phyloP scores from a whole-genome alignment of 1,140 invertebrate species.

The Ceratina australensis region DNA sequence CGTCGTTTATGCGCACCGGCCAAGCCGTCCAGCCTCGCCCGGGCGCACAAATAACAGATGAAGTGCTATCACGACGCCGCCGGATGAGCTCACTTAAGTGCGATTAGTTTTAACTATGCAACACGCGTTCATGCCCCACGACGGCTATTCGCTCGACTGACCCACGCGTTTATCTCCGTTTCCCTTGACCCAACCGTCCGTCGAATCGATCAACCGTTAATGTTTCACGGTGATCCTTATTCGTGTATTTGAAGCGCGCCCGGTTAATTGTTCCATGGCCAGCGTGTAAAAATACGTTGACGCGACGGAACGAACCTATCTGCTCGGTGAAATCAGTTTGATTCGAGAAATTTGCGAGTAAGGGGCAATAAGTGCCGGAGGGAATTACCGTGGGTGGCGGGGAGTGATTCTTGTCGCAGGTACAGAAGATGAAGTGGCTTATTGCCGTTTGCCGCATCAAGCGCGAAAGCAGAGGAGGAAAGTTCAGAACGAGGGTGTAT shows the following conservation, averaged over 20 bases:
- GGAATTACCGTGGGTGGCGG: too few relatives aligned
- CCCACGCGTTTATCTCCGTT: background rate
- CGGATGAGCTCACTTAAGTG: background rate
- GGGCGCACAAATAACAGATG: constrained; percentile 19
- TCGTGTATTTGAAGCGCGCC: too few relatives aligned
- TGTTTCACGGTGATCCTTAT: background rate
- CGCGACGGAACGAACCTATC: too few relatives aligned
- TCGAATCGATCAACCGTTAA: background rate
- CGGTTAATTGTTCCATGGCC: too few relatives aligned
- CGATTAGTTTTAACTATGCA: constrained; percentile 44
- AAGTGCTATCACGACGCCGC: background rate
- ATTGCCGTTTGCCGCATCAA: constrained; percentile 2
- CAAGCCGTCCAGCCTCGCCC: too few relatives aligned
- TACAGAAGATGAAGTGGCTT: background rate
- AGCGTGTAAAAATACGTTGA: too few relatives aligned
- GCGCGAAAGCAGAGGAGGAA: constrained; percentile 2
- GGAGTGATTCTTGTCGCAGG: background rate
- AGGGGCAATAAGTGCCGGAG: too few relatives aligned
- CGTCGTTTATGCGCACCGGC: background rate
- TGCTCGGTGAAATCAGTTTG: too few relatives aligned
- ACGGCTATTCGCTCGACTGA: background rate
- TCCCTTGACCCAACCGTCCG: background rate
- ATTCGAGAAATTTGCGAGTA: too few relatives aligned
- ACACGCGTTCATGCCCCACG: background rate
- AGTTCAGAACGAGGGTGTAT: constrained; percentile 11